Base-by-base conservation (phyloP, 2,888 invertebrate genomes). In the Glaucopsyche alexis region DNA sequence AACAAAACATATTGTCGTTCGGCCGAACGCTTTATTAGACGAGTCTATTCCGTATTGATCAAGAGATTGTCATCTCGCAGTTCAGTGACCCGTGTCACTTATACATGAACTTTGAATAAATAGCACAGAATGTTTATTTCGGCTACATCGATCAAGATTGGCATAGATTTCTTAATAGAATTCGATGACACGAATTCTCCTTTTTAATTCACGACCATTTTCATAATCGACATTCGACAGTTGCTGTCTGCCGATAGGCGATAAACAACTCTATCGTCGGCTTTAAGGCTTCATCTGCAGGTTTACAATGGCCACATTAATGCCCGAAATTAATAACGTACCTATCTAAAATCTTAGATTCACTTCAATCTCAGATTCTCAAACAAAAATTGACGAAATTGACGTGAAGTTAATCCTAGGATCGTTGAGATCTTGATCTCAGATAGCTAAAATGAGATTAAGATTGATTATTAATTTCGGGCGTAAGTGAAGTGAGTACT, bases 51-150 rank as follows among this genome's bases (percentile, higher is more conserved):
- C 14, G 60, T 60, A 38, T 60, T 60, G 60, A 60, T 60, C 29
- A 60, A 60, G 29, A 29, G 60, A 60, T 60, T 60, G 38, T 60
- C 38, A 60, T 38, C 14, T 60, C 60, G 29, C 60, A 67, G 67
- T 67, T 67, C 67, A 67, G 13, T 45, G 45, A 47, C 67, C 66
- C 13, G 67, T 19, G 45, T 67, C 19, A 67, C 67, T 67, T 67
- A 45, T 67, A 29, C 49, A 47, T 14, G 69, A 69, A 47, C 49
- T 38, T 49, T 47, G 47, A 47, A 29, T 47, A 47, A 69, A 69
- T 69, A 29, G 69, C 69, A 19, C 49, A 19, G 47, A 69, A 69
- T 47, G n/a, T 49, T 69, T 47, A 49, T 69, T 69, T 69, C 69
- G 69, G 47, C 47, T 69, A 67, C 55, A 60, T 60, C 60, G 60